Evolutionary conservation across 2,113 vertebrate genomes (phyloP).

Genomic region (Osmerus mordax): DNA sequence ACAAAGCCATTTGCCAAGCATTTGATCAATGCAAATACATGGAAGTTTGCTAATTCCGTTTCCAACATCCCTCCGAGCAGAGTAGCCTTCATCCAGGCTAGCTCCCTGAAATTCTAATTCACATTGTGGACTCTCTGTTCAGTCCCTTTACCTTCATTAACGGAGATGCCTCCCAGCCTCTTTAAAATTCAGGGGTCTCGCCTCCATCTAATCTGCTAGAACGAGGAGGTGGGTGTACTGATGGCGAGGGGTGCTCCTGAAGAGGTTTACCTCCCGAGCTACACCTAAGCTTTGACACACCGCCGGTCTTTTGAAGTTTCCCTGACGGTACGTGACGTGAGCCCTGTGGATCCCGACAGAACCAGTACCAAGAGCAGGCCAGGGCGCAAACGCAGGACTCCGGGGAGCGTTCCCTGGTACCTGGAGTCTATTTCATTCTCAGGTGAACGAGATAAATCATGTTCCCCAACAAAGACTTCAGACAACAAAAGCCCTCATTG

Average conservation of each 20-base stretch:
- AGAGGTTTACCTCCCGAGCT: slow-evolving; percentile 18
- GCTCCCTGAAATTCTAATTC: slow-evolving; percentile 17
- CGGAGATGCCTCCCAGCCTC: slow-evolving; percentile 17
- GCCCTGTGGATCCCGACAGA: neutral
- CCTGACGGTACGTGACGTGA: slow-evolving; percentile 7
- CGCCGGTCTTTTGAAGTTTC: slow-evolving; percentile 17
- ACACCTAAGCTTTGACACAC: slow-evolving; percentile 14
- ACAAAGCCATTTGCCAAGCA: too few species aligned
- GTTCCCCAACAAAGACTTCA: slow-evolving; percentile 20
- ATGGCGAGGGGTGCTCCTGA: slow-evolving; percentile 10
- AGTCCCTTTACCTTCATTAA: neutral
- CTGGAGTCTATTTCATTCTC: too few species aligned
- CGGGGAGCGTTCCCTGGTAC: too few species aligned
- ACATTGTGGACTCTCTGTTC: neutral
- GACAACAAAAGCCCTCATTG: neutral
- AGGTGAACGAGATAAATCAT: slow-evolving; percentile 29
- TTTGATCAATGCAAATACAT: too few species aligned
- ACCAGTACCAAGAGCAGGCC: slow-evolving; percentile 4
- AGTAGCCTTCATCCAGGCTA: slow-evolving; percentile 6
- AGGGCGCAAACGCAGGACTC: neutral
- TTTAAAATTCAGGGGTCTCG: slow-evolving; percentile 10
- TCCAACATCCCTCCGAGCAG: neutral
- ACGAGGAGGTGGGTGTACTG: slow-evolving; percentile 6
- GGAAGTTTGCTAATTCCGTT: slow-evolving; percentile 21
- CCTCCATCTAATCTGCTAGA: slow-evolving; percentile 13